A percentile compares a stretch with the other conserved stretches of the same genome.
These are phyloP conservation scores for Aricia artaxerxes DNA, from an alignment of 2,888 invertebrate species.

Conservation along the genomic window DNA sequence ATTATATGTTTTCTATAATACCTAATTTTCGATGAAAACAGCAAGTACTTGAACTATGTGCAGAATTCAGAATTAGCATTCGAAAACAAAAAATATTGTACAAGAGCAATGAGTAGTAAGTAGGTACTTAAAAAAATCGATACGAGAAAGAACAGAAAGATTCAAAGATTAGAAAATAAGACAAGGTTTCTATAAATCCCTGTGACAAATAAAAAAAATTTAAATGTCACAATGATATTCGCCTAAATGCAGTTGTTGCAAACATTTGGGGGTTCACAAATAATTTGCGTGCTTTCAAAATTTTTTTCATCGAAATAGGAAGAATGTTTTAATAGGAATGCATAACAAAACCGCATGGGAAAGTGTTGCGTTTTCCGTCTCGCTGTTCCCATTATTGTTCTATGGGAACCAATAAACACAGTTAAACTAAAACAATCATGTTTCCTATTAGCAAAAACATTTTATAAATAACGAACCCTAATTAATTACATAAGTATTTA, in stretches of 20 bases:
- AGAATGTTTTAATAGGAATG: constrained; percentile 1
- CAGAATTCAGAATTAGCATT: neutral
- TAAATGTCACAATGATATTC: neutral
- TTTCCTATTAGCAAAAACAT: neutral
- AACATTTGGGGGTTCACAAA: neutral
- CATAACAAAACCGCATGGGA: constrained; percentile 24
- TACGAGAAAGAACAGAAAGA: neutral
- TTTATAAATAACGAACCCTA: neutral
- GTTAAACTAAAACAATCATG: constrained; percentile 6
- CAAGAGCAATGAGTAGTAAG: no score
- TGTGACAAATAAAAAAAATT: neutral
- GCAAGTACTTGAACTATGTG: neutral
- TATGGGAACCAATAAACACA: constrained; percentile 18
- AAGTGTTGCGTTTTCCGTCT: constrained; percentile 23
- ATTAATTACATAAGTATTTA: neutral
- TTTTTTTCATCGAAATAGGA: neutral
- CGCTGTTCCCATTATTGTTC: constrained; percentile 22
- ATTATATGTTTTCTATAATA: neutral
- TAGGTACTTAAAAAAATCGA: neutral
- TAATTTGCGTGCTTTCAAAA: neutral
- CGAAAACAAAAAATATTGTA: neutral
- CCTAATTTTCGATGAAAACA: neutral
- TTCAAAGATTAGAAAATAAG: neutral
- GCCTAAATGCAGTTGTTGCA: neutral
- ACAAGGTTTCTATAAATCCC: neutral